Percentiles rank a stretch among this genome's conserved stretches.
phyloP scores from a whole-genome alignment of 1,140 invertebrate genomes.

The Leptopilina clavipes region DNA sequence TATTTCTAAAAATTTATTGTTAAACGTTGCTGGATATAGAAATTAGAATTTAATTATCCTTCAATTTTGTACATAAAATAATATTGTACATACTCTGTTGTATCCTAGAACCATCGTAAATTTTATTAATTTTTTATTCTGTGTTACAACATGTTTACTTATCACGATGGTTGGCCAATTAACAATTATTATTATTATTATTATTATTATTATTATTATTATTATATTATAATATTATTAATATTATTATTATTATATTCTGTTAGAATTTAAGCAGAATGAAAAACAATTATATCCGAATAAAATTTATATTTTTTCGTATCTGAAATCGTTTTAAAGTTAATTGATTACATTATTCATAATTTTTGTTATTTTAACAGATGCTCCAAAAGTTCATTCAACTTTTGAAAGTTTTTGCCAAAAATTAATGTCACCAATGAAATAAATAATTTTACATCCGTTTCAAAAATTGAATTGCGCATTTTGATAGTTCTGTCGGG shows the following conservation, averaged over 20 bases:
- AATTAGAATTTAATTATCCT: constrained; percentile 54
- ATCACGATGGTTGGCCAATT: constrained; percentile 53
- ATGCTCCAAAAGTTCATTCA: too few relatives aligned
- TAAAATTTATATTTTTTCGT: constrained; percentile 74
- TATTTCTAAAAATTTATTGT: constrained; percentile 47
- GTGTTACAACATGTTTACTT: constrained; percentile 54
- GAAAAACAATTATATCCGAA: constrained; percentile 62
- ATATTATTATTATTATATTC: constrained; percentile 60
- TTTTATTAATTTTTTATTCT: constrained; percentile 52
- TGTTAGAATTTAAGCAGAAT: constrained; percentile 56
- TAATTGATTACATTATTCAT: background rate
- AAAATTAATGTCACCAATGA: too few relatives aligned
- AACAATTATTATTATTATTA: constrained; percentile 43
- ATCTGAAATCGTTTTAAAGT: constrained; percentile 53
- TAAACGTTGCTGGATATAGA: constrained; percentile 57
- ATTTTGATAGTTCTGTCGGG: background rate
- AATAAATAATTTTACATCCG: too few relatives aligned
- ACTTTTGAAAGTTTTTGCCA: too few relatives aligned
- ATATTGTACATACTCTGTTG: constrained; percentile 64
- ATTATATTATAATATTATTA: too few relatives aligned
- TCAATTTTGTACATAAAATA: constrained; percentile 57
- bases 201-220: constrained; percentile 37
- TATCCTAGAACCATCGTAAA: constrained; percentile 61
- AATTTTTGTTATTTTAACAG: too few relatives aligned
- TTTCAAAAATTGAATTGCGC: background rate